Base-by-base conservation (phyloP, 2,113 vertebrate genomes). In the Nymphicus hollandicus region DNA sequence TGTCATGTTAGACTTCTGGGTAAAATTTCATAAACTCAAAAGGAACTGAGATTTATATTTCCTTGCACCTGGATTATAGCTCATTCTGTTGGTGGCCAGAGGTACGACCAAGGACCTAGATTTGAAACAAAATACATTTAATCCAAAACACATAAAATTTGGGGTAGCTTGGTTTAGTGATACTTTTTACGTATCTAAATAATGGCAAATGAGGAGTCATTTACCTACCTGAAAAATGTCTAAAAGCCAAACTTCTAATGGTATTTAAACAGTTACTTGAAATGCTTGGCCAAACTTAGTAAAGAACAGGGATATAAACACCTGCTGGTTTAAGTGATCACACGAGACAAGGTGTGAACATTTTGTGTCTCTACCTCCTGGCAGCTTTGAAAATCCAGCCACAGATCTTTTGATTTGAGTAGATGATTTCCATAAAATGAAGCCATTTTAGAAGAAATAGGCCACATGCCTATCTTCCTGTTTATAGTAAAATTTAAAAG, bases 51-150 rank as follows among this genome's bases (percentile, higher is more conserved):
- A 31, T 25, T 31, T 69, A 0, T 31, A 35, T 65, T 87, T 80
- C 24, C 24, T 65, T 65, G 24, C 17, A 39, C 13, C 10, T 46
- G 8, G 17, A 41, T 24, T 55, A 23, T 20, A 39, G 29, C n/a
- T 68, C 0, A 11, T 87, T 82, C 68, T 91, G 5, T 79, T 94
- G 19, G 18, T 71, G 25, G 52, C 20, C 23, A 52, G 22, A 63
- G 6, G 9, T 33, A 53, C 0, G 0, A 53, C 33, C 7, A 33
- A 68, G 9, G 10, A 63, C 15, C 3, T 17, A 60, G 20, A 41
- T 63, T 56, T 63, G 41, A 50, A 65, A 13, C 9, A 65, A 93
- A 69, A 65, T 35, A 13, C 10, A 46, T 78, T 81, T 70, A 3
- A 44, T 41, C 28, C 37, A 44, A 56, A 15, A 29, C 33, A 3